A percentile compares a stretch with the other conserved stretches of the same genome.
phyloP scores from a whole-genome alignment of 2,797 vertebrate species.

The Lithobates sylvaticus region DNA sequence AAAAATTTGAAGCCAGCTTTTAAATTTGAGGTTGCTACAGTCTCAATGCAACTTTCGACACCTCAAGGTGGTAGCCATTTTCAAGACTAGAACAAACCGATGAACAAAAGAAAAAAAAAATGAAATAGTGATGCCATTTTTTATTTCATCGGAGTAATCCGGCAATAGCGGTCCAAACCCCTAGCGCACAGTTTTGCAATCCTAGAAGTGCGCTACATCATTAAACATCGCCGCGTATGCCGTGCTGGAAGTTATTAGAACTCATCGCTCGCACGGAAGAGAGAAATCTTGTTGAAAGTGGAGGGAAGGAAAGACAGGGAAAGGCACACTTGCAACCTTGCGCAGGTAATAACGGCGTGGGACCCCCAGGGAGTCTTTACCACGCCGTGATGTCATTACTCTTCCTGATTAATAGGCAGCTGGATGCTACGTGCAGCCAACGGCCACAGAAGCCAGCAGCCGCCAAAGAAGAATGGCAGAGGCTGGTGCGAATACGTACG shows the following conservation, averaged over 20 bases:
- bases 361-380: slow-evolving; percentile 71
- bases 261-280: slow-evolving; percentile 39
- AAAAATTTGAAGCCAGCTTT: too few species aligned
- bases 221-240: slow-evolving; percentile 67
- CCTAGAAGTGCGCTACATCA: slow-evolving; percentile 69
- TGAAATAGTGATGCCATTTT: not conserved
- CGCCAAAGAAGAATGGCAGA: not conserved
- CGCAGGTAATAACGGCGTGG: slow-evolving; percentile 74
- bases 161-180: not conserved
- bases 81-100: too few species aligned
- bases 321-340: slow-evolving; percentile 68
- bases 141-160: not conserved
- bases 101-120: too few species aligned
- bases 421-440: slow-evolving; percentile 65
- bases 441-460: slow-evolving; percentile 38
- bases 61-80: too few species aligned
- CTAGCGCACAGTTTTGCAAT: not conserved
- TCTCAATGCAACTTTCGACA: too few species aligned
- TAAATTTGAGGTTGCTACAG: too few species aligned
- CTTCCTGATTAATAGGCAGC: slow-evolving; percentile 72
- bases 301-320: slow-evolving; percentile 60
- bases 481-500: slow-evolving; percentile 15
- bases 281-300: slow-evolving; percentile 65
- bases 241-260: slow-evolving; percentile 71
- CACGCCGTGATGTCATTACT: slow-evolving; percentile 68